phyloP scores from a whole-genome alignment of 2,797 vertebrate species.

The Sphenopsis melanotis region DNA sequence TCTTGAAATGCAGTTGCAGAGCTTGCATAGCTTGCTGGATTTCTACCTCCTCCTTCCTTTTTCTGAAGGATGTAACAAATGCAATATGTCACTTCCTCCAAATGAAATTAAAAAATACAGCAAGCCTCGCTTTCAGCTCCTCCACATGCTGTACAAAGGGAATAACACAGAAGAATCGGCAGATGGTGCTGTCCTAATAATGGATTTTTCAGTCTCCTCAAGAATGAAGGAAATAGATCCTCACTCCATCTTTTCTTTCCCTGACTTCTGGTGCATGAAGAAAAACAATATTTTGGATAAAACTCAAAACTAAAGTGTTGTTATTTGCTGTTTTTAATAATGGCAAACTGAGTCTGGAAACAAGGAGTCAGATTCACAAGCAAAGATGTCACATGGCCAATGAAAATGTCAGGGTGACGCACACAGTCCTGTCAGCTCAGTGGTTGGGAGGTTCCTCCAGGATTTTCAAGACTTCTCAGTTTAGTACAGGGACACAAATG shows the following conservation, averaged over 20 bases:
- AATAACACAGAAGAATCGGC: conserved; percentile 9
- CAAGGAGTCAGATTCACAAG: background rate
- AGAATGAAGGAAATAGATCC: background rate
- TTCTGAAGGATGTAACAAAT: background rate
- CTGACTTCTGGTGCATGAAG: background rate
- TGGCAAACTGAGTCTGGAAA: background rate
- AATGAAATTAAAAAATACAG: background rate
- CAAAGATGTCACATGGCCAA: background rate
- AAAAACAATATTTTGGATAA: background rate
- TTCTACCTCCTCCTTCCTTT: background rate
- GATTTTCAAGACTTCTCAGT: background rate
- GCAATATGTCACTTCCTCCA: background rate
- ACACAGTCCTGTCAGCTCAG: background rate
- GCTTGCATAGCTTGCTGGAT: background rate
- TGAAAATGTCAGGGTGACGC: background rate
- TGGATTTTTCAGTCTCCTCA: background rate
- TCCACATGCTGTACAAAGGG: background rate
- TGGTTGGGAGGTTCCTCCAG: background rate
- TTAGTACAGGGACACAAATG: background rate
- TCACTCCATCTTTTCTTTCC: background rate
- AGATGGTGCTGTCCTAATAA: conserved; percentile 60
- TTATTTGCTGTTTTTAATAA: background rate
- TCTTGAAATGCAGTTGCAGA: background rate
- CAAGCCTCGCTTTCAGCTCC: background rate
- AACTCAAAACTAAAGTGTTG: background rate